Percentiles rank a stretch among this genome's conserved stretches.
Conservation (phyloP, 2,888 invertebrate species). For the Drosophila flavopinicola region DNA sequence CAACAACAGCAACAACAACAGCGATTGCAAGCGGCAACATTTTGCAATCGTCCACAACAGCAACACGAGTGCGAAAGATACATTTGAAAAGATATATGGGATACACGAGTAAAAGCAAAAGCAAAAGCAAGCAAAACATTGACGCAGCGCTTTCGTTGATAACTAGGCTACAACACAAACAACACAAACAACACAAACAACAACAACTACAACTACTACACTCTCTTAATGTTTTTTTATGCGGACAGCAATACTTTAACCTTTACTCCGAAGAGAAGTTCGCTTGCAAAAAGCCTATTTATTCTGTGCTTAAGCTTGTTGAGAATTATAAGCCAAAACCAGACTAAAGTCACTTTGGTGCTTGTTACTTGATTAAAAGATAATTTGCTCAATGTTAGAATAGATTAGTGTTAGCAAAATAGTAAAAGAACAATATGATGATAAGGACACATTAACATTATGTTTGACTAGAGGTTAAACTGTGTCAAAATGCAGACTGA, state of each 20-base stretch:
- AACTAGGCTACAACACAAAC: conserved; percentile 45
- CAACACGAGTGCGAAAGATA: conserved; percentile 8
- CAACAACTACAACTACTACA: conserved; percentile 12
- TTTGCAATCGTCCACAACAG: conserved; percentile 51
- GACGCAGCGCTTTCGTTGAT: conserved; percentile 41
- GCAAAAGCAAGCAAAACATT: conserved; percentile 31
- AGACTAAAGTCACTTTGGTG: no score
- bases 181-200: conserved; percentile 14
- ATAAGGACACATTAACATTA: no score
- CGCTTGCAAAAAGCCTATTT: background rate
- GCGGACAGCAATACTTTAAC: conserved; percentile 12
- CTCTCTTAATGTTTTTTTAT: no score
- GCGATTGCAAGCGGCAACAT: conserved; percentile 32
- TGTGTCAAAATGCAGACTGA: no score
- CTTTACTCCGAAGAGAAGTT: background rate
- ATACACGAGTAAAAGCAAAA: conserved; percentile 36
- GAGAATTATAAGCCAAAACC: conserved; percentile 13
- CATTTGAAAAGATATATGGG: conserved; percentile 27
- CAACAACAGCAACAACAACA: conserved; percentile 16
- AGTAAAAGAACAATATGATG: no score
- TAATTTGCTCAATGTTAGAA: no score
- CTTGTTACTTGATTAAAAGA: no score
- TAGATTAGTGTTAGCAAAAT: no score
- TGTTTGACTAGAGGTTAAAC: no score
- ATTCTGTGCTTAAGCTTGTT: conserved; percentile 1